Percentiles rank a stretch among this genome's conserved stretches.
These are phyloP conservation scores for Melanotaenia maccullochi DNA, from an alignment of 2,797 vertebrate genomes.

Conservation along the genomic window DNA sequence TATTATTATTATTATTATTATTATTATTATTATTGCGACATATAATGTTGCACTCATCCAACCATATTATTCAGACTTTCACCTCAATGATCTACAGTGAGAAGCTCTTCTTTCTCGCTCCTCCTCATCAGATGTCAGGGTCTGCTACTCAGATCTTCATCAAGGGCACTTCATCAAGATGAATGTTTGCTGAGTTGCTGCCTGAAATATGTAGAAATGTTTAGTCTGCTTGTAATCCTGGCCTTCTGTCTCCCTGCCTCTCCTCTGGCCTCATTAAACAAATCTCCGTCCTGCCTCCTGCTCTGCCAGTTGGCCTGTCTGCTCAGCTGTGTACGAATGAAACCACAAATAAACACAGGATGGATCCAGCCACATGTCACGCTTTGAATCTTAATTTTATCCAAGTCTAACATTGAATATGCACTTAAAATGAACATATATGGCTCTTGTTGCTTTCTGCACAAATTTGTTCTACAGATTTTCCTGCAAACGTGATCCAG, in stretches of 20 bases:
- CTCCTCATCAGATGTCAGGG: slow-evolving; percentile 2
- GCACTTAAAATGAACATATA: neutral
- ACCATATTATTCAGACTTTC: neutral
- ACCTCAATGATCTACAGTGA: neutral
- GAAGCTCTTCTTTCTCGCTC: neutral
- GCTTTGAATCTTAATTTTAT: slow-evolving; percentile 33
- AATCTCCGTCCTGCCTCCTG: slow-evolving; percentile 60
- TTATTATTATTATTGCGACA: too few species aligned
- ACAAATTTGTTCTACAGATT: neutral
- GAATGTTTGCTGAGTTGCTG: slow-evolving; percentile 45
- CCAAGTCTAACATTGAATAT: slow-evolving; percentile 7
- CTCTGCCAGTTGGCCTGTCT: slow-evolving; percentile 60
- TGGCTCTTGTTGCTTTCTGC: neutral
- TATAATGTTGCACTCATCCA: too few species aligned
- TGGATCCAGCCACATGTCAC: slow-evolving; percentile 43
- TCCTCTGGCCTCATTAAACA: slow-evolving; percentile 64
- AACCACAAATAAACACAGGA: slow-evolving; percentile 58
- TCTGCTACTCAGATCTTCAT: slow-evolving; percentile 11
- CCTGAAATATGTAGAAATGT: slow-evolving; percentile 56
- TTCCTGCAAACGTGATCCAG: neutral
- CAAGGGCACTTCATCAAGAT: slow-evolving; percentile 15
- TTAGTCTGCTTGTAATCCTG: slow-evolving; percentile 64
- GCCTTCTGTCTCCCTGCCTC: slow-evolving; percentile 46
- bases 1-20: too few species aligned
- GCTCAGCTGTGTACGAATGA: slow-evolving; percentile 66